Base-by-base conservation (phyloP, 1,140 invertebrate species). In the Ditylenchus dipsaci region DNA sequence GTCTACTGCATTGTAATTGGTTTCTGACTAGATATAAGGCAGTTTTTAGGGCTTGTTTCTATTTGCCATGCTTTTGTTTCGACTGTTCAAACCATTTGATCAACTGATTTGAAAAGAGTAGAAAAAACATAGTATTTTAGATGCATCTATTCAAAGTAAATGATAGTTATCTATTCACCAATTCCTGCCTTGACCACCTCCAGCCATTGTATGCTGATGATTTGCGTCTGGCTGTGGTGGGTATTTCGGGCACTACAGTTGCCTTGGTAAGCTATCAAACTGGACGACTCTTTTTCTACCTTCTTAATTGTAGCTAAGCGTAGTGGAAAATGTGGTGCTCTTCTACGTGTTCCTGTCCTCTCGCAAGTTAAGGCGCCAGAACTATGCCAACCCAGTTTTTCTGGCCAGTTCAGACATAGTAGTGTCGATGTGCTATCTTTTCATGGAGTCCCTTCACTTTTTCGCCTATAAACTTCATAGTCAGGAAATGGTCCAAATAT, bases 331-430 rank as follows among this genome's bases (percentile, higher is more conserved):
- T 63, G 17, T 68, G 21, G 53, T 82, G 13, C 66, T 78, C 27
- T 79, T 78, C 59, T 78, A 82, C 61, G 79, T 78, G 17, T 78
- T 78, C 45, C 65, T 75, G 30, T 82, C 77, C 13, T 78, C 77
- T 15, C 71, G 71, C 30, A 81, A 81, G 45, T 69, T 78, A 19
- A 67, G 77, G 8, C 77, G 77, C 3, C 77, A 78, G 56, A 78
- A 78, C 63, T 78, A 78, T 61, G 79, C 78, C 26, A 78, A 78
- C 65, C 77, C 77, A 5, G 77, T 78, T 11, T 45, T 78, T 29
- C 53, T 78, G 33, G 71, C 77, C 27, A 63, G 67, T 30, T 78
- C 78, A 43, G 77, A 78, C 58, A 59, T 67, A 19, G 26, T 78
- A 30, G 77, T 77, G 13, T 77, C 76, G 9, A 21, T 68, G 11